phyloP scores from a whole-genome alignment of 2,797 vertebrate genomes.

The Catharus ustulatus region DNA sequence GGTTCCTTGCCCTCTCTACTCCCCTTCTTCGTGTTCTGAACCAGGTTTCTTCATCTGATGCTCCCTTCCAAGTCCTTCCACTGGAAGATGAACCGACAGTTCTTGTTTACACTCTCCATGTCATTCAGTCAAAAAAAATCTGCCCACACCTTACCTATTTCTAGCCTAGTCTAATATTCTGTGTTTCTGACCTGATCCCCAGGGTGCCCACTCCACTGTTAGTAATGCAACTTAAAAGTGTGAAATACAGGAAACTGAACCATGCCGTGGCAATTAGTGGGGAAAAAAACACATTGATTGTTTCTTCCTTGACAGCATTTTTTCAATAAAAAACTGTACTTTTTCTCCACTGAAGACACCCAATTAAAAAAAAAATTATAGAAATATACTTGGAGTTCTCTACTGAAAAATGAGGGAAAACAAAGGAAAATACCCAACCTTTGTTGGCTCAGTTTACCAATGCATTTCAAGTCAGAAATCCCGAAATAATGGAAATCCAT shows the following conservation, averaged over 20 bases:
- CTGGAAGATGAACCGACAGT: background rate
- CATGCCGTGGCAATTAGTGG: background rate
- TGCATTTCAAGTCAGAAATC: background rate
- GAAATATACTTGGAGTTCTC: background rate
- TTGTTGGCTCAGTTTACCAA: background rate
- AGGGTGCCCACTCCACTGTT: background rate
- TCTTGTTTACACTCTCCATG: background rate
- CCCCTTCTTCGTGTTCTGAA: fast-evolving
- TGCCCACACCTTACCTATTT: background rate
- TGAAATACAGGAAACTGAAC: background rate
- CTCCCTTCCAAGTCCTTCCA: background rate
- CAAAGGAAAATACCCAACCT: background rate
- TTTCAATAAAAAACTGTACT: background rate
- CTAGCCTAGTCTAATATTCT: background rate
- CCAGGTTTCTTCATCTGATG: background rate
- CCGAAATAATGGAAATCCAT: background rate
- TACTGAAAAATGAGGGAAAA: background rate
- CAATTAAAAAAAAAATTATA: background rate
- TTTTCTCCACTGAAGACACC: background rate
- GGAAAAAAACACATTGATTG: fast-evolving
- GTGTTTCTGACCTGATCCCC: background rate
- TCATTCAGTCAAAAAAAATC: background rate
- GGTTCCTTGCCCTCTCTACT: background rate
- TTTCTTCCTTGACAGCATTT: background rate
- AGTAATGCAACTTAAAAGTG: background rate